Base-by-base conservation (phyloP, 2,113 vertebrate genomes). In the Hypomesus transpacificus region DNA sequence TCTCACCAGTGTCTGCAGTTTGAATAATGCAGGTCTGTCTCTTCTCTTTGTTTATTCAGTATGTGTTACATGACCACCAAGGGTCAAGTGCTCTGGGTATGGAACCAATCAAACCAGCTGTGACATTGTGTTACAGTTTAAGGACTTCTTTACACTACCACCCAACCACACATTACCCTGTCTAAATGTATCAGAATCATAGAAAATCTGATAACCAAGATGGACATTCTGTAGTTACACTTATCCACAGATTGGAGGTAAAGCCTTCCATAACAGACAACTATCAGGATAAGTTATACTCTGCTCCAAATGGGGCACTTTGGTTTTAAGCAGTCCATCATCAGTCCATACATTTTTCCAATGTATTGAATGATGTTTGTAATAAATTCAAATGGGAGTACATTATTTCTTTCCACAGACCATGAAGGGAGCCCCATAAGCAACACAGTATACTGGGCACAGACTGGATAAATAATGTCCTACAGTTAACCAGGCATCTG, bases 61-160 rank as follows among this genome's bases (percentile, higher is more conserved):
- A 61, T 69, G 58, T 59, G 39, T 69, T 62, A 76, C 63, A 67
- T 51, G 52, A 39, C 66, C 26, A 22, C 20, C 1, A 61, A 54
- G 53, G 75, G 75, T 73, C 66, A 77, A 73, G 22, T 72, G 62
- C 52, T 39, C 52, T 21, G 28, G 60, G 59, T 69, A 34, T 73
- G 56, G 50, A 54, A n/a, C 61, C 59, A 73, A 11, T 73, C 39
- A 20, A n/a, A 69, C 79, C 77, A 68, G 61, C 75, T 77, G 63
- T 76, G 77, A 70, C 6, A 18, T 8, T 34, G 60, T 56, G 68
- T 70, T 70, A 66, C 66, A 46, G 54, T 69, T 34, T 78, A 46
- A 60, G 34, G 46, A 74, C 68, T 73, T 53, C 60, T 67, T 67
- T 69, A 77, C 53, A 66, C n/a, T 58, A 24, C 66, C 62, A 58